Evolutionary conservation across 2,113 vertebrate species (phyloP).

Genomic region (Brienomyrus longianalis): DNA sequence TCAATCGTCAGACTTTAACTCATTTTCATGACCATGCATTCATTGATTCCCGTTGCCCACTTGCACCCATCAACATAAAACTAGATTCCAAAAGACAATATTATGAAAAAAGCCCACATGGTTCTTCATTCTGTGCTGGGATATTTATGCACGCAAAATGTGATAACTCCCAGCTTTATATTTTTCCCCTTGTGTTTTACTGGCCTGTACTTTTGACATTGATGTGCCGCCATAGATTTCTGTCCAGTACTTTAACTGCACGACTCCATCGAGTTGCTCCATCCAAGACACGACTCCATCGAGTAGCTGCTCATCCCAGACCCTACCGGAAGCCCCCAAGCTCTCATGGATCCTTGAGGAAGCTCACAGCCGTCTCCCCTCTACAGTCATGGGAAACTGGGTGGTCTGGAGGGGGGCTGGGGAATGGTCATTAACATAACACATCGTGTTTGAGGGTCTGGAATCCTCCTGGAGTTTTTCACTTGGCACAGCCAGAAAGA

Average conservation of each 20-base stretch:
- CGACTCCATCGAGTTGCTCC: neutral
- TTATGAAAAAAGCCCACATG: neutral
- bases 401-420: neutral
- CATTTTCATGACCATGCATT: neutral
- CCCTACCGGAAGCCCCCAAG: neutral
- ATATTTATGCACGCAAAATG: neutral
- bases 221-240: neutral
- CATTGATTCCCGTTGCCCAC: neutral
- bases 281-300: neutral
- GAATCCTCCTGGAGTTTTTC: neutral
- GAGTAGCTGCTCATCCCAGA: neutral
- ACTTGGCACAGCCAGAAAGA: neutral
- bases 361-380: neutral
- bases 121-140: neutral
- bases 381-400: neutral
- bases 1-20: neutral
- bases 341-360: neutral
- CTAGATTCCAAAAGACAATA: neutral
- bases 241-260: neutral
- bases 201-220: neutral
- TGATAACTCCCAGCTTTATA: neutral
- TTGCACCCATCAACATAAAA: neutral
- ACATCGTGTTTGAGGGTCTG: neutral
- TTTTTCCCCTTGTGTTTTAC: neutral
- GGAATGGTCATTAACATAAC: neutral